phyloP scores from a whole-genome alignment of 2,113 vertebrate species.

The Melierax canorus region DNA sequence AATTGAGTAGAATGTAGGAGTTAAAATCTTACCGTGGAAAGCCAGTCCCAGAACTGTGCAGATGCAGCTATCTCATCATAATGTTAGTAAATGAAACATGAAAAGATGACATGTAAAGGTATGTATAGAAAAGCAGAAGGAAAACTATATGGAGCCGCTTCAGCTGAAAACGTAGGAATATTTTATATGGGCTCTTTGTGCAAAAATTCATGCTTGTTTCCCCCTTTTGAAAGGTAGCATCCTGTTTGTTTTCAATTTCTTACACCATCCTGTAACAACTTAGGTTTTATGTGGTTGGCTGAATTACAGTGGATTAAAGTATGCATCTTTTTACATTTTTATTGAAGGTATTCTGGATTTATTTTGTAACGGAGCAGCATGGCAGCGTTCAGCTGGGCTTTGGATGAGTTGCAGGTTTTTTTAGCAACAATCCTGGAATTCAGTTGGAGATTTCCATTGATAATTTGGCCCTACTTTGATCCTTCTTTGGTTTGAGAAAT shows the following conservation, averaged over 20 bases:
- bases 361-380: background rate
- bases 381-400: background rate
- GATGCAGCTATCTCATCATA: background rate
- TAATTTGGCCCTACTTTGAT: background rate
- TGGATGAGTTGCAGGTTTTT: background rate
- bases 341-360: background rate
- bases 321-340: background rate
- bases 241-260: background rate
- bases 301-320: background rate
- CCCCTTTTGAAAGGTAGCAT: background rate
- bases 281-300: background rate
- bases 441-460: background rate
- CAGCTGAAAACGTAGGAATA: background rate
- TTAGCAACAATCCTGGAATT: background rate
- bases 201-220: background rate
- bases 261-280: background rate
- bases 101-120: background rate
- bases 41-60: background rate
- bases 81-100: background rate
- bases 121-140: background rate
- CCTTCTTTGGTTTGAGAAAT: background rate
- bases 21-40: background rate
- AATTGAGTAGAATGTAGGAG: background rate
- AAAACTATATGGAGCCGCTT: background rate
- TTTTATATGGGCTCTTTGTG: background rate